Base-by-base conservation (phyloP, 2,113 vertebrate species). In the Ornithorhynchus anatinus region DNA sequence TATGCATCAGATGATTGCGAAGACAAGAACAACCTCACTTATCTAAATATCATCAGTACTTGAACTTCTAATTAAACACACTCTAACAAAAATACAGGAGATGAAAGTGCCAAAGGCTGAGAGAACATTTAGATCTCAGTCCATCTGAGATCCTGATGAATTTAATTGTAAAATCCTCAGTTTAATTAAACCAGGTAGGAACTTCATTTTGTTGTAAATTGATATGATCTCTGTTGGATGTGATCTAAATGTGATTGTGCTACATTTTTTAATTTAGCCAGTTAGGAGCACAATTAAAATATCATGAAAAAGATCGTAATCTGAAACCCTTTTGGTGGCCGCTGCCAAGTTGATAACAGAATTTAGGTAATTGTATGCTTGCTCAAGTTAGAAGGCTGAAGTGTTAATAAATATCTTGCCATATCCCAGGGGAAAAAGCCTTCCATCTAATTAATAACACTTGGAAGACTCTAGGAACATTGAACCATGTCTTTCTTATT, bases 261-360 rank as follows among this genome's bases (percentile, higher is more conserved):
- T 76, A 44, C 86, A 87, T 86, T 92, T 93, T 94, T 94, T 93
- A 92, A 93, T 94, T 92, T 91, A 93, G 77, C 79, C 90, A 89
- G 92, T 93, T 94, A 92, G 85, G 90, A 91, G 84, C 79, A 92
- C 92, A 94, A 92, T 94, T 94, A 93, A 93, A 93, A 93, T 91
- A 94, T 92, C 92, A 90, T 86, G 87, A 87, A 89, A 88, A 91
- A 92, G 90, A 94, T 91, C 63, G 59, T 87, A 92, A 94, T 92
- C 93, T 85, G 85, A 89, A 85, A 59, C 79, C 47, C 8, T 91
- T 90, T 85, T 77, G 81, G 82, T 89, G 91, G 82, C 89, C 83
- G 77, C 71, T 89, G 85, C 85, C 84, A 89, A 85, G 81, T 82
- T 89, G 87, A 92, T 92, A 92, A 92, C 89, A 75, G 89, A 85